Evolutionary conservation across 1,140 invertebrate genomes (phyloP), one percentile per base, ranked within the genome.

Genomic region (Apis laboriosa): DNA sequence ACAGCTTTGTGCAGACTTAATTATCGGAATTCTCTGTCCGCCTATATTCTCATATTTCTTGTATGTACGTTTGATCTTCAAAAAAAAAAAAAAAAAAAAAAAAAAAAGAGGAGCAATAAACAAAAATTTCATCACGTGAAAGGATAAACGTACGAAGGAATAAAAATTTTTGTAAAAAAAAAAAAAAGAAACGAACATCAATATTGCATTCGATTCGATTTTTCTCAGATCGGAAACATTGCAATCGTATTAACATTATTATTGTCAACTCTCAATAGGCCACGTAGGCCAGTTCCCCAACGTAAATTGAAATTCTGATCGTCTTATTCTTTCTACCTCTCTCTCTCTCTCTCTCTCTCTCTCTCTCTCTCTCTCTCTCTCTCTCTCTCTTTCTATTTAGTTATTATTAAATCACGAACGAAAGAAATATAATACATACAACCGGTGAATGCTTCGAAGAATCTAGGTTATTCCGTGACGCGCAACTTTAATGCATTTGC

Each of bases 401-500:
- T 76, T 76, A 55, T 81, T 76, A 81, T 76, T 81, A 81, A 81
- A 81, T 76, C 79, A 67, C 61, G 12, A 51, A 51, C 72, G 70
- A 81, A 67, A 67, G 73, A 75, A 76, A 76, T 49, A 76, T 43
- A 43, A 43, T 49, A 67, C n/a, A 28, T n/a, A 19, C 11, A 43
- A 24, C 53, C 17, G 24, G 79, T 58, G 64, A 68, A 70, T 19
- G 80, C 24, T 53, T 21, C 51, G 21, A 68, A 60, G 80, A 82
- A 82, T 82, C 80, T 77, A 82, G 74, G 73, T 82, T 77, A 82
- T 70, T 77, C 74, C 73, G 80, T 77, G 74, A 68, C 74, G 55
- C 19, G 73, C 64, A 77, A 77, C 56, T 82, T 82, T 58, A 77
- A 82, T 77, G 55, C 64, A 82, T 34, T 76, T 28, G 56, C 28